A percentile compares a stretch with the other conserved stretches of the same genome.
phyloP scores from a whole-genome alignment of 2,113 vertebrate genomes.

The Anthoscopus minutus region DNA sequence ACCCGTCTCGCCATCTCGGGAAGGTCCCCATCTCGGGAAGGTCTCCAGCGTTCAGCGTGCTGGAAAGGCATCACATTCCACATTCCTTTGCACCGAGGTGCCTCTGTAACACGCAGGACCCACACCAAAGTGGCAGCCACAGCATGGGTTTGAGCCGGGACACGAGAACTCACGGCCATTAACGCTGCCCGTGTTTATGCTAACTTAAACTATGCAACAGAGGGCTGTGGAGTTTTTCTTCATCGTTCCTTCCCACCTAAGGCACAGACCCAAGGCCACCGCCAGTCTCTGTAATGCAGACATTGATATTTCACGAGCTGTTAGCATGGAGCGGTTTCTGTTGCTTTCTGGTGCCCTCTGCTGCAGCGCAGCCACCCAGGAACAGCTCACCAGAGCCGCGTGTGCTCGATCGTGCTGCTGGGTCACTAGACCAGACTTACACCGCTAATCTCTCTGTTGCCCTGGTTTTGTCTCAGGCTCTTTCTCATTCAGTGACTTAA shows the following conservation, averaged over 20 bases:
- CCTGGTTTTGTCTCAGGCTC: neutral
- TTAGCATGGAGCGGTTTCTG: neutral
- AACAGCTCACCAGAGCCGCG: neutral
- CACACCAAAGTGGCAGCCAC: fast-evolving
- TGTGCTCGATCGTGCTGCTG: fast-evolving
- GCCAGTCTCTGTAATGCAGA: neutral
- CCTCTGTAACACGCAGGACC: fast-evolving
- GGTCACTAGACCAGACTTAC: neutral
- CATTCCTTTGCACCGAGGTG: fast-evolving
- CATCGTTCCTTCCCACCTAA: neutral
- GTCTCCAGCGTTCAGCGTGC: fast-evolving
- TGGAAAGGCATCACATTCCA: fast-evolving
- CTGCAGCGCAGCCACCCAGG: neutral
- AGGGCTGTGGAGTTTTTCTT: neutral
- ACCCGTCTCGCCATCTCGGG: fast-evolving
- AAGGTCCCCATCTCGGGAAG: fast-evolving
- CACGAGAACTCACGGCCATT: neutral
- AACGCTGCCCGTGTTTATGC: fast-evolving
- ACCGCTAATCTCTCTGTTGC: fast-evolving
- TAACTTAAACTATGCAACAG: fast-evolving
- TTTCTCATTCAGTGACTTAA: too few species aligned
- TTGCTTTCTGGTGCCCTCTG: conserved; percentile 52
- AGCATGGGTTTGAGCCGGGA: neutral
- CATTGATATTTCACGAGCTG: neutral
- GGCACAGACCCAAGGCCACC: neutral